Evolutionary conservation across 2,888 invertebrate species (phyloP), one percentile per base, ranked within the genome.

Genomic region (Dasypogon diadema): DNA sequence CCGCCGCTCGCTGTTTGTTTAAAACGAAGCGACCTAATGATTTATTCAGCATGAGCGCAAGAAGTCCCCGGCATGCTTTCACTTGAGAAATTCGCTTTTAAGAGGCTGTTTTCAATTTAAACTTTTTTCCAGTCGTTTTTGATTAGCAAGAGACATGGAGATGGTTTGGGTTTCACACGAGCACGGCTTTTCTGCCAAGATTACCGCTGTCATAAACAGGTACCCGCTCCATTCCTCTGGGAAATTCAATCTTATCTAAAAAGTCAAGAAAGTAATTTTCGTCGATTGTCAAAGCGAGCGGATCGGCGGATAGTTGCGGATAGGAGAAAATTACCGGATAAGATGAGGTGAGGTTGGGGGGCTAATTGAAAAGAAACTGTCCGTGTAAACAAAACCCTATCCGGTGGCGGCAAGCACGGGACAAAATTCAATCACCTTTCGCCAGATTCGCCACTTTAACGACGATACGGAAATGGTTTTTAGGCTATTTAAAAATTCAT

Each of bases 1-100:
- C 26, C 8, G n/a, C n/a, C n/a, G n/a, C 8, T 42, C 37, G 34
- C 21, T 60, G 60, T 60, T 60, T 60, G 37, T 10, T 60, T 8
- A 60, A 60, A 30, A 30, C 14, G 37, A 18, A 34, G 37, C 60
- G 37, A 60, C 21, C 60, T 34, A 60, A 37, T 60, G 60, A 60
- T 60, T 60, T 60, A 60, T 60, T 60, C 60, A 60, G 21, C 37
- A 26, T n/a, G 37, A 22, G 12, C 37, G 10, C 21, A 18, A 60
- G 60, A 37, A 21, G 37, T 18, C 60, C 37, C 18, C 60, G 37
- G 37, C 60, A 60, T 37, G 60, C 60, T 60, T 60, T 60, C 60
- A 60, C 60, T 60, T 21, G 60, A 60, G 60, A 60, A 60, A 60
- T 60, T 60, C 60, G 42, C 60, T 60, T 60, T 60, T 60, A 60